Percentiles rank a stretch among this genome's conserved stretches.
These are phyloP conservation scores for Upupa epops DNA, from an alignment of 2,113 vertebrate genomes.

Conservation along the genomic window DNA sequence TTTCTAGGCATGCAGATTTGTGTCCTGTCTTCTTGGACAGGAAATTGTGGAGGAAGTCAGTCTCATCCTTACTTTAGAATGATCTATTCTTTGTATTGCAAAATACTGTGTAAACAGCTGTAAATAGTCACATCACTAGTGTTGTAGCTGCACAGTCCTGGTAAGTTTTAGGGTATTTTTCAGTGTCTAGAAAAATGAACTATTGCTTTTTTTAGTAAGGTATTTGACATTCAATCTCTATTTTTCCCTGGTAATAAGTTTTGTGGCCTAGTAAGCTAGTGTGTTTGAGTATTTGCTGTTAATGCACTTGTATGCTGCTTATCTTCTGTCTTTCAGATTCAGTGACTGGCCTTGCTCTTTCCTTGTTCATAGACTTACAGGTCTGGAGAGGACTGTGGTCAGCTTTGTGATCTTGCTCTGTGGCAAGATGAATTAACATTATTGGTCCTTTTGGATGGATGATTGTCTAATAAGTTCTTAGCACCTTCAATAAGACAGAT, in stretches of 20 bases:
- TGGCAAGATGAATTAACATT: neutral
- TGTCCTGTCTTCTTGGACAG: neutral
- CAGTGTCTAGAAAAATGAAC: neutral
- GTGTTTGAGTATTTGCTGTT: neutral
- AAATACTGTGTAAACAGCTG: neutral
- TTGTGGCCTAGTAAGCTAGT: neutral
- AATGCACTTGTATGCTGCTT: constrained; percentile 9
- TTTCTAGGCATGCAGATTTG: neutral
- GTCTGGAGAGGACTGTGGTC: neutral
- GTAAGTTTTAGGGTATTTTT: constrained; percentile 33
- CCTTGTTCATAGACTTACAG: neutral
- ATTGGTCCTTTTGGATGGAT: neutral
- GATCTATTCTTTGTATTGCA: neutral
- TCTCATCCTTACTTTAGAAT: neutral
- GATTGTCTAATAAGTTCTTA: neutral
- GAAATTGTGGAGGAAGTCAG: neutral
- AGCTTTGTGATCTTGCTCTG: neutral
- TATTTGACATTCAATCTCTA: constrained; percentile 31
- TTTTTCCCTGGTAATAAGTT: constrained; percentile 31
- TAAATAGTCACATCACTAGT: neutral
- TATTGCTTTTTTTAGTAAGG: neutral
- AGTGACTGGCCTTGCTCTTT: neutral
- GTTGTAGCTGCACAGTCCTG: neutral
- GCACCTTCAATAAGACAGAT: neutral
- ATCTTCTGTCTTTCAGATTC: constrained; percentile 7